A percentile compares a stretch with the other conserved stretches of the same genome.
These are phyloP conservation scores for Seladonia tumulorum DNA, from an alignment of 2,888 invertebrate genomes.

Conservation along the genomic window DNA sequence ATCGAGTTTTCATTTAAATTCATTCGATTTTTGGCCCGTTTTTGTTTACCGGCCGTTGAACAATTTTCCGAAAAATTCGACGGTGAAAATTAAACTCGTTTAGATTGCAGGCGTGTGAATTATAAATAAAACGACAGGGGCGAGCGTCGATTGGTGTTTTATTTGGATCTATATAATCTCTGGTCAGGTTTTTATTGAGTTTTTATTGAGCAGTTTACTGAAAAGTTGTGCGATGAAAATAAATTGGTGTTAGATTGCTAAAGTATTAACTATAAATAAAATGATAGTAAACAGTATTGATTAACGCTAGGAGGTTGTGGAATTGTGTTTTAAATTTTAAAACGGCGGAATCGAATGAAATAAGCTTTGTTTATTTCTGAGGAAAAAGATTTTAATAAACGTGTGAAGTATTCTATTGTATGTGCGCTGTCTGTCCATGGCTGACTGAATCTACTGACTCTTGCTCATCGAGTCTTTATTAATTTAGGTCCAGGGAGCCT, in stretches of 20 bases:
- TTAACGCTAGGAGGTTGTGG: background rate
- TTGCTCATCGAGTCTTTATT: too few species aligned
- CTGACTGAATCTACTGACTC: background rate
- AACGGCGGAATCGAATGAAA: background rate
- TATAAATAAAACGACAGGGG: background rate
- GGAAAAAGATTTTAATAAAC: too few species aligned
- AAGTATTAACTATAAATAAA: background rate
- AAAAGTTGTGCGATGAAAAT: background rate
- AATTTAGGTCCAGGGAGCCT: too few species aligned
- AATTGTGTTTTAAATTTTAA: background rate
- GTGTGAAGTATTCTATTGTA: too few species aligned
- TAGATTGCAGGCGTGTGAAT: background rate
- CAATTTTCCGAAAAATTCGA: too few species aligned
- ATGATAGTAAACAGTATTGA: background rate
- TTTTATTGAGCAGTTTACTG: background rate
- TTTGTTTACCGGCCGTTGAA: too few species aligned
- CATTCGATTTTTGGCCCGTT: too few species aligned
- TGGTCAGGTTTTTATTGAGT: background rate
- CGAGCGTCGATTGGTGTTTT: background rate
- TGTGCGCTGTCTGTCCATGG: background rate
- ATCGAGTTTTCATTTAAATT: too few species aligned
- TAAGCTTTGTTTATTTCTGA: too few species aligned
- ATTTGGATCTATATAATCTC: background rate
- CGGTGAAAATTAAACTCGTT: too few species aligned
- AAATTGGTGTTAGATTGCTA: background rate